Base-by-base conservation (phyloP, 2,888 invertebrate genomes). In the Netelia inedita region DNA sequence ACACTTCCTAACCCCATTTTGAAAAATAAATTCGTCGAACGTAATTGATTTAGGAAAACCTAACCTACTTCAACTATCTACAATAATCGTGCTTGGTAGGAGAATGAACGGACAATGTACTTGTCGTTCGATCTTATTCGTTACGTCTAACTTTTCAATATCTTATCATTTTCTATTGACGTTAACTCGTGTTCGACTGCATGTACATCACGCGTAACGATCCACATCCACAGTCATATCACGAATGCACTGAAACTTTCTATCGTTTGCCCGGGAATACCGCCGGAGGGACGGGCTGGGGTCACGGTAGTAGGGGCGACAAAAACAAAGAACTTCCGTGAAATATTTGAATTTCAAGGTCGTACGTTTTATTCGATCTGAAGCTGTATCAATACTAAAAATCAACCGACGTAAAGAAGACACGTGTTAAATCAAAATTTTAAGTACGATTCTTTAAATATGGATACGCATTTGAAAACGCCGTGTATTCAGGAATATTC, bases 1-100 rank as follows among this genome's bases (percentile, higher is more conserved):
- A 89, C 89, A 81, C 55, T 89, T 80, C 89, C 89, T 82, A 91
- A 86, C 85, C 90, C 90, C 91, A 91, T 91, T 16, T 16, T 73
- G 21, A 2, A 23, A 68, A 68, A 28, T 19, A 21, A 68, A 14
- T 21, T 14, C 28, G 50, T 3, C 57, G n/a, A 9, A 68, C 23
- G 55, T 57, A 57, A 68, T 59, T 53, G 55, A 63, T 1, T 23
- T 35, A 53, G 1, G 21, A 65, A 65, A 28, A 28, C 57, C 46
- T 68, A 68, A 69, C 59, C 59, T 69, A 53, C 1, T 57, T 8
- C 19, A 8, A 55, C n/a, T 43, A 41, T 55, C 21, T 19, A 35
- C 35, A 55, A 69, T 69, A 16, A n/a, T 53, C 23, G 65, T 63
- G 19, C 14, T 9, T 41, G 41, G 43, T 6, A 23, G 21, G 11